These are phyloP conservation scores for Capromys pilorides DNA, from an alignment of 2,797 vertebrate genomes.

Conservation along the genomic window DNA sequence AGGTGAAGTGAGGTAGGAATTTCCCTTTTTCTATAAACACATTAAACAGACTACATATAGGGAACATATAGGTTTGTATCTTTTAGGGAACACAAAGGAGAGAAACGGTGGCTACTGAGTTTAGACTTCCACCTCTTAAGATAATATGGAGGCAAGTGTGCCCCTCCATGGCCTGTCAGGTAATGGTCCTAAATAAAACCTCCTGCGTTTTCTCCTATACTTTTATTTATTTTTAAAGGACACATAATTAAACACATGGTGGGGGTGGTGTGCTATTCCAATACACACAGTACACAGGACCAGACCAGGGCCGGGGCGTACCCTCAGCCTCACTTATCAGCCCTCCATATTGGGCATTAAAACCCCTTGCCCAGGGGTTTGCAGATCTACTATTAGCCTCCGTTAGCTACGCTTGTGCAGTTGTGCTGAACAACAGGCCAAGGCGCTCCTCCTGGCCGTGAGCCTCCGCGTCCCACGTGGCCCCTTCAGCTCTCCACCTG, in stretches of 20 bases:
- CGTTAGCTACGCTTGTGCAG: not conserved
- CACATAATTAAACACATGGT: no score
- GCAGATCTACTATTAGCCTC: not conserved
- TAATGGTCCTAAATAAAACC: not conserved
- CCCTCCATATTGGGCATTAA: not conserved
- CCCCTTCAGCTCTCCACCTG: no score
- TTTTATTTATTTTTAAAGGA: not conserved
- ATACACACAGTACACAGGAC: not conserved
- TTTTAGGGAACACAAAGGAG: not conserved
- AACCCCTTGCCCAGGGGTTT: not conserved
- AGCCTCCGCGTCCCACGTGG: not conserved
- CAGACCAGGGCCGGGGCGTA: not conserved
- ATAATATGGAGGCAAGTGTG: not conserved
- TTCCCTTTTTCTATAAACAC: not conserved
- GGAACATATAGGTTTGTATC: not conserved
- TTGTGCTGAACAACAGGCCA: not conserved
- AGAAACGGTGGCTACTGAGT: not conserved
- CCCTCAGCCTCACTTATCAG: not conserved
- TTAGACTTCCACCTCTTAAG: not conserved
- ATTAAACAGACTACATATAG: not conserved
- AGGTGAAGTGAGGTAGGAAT: not conserved
- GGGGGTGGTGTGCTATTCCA: not conserved
- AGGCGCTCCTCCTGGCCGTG: not conserved
- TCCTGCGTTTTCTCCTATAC: not conserved
- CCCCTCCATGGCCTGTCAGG: not conserved